phyloP scores from a whole-genome alignment of 2,888 invertebrate genomes.

The Coleophora flavipennella region DNA sequence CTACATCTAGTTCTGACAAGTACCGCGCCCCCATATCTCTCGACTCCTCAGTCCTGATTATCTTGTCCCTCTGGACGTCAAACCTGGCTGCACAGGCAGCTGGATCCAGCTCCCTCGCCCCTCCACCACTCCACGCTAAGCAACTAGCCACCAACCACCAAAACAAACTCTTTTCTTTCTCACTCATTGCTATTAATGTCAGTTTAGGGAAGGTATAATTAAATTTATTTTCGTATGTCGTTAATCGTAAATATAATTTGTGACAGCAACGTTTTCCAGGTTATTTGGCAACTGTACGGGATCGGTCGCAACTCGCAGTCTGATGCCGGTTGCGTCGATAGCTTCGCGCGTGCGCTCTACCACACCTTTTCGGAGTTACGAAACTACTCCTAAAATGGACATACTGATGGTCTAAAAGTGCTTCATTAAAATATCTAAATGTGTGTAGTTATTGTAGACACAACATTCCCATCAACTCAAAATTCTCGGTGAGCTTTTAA shows the following conservation, averaged over 20 bases:
- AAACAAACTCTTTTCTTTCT: neutral
- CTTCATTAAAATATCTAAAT: too few relatives aligned
- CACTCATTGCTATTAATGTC: too few relatives aligned
- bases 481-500: too few relatives aligned
- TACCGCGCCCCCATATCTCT: slow-evolving; percentile 90
- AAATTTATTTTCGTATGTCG: too few relatives aligned
- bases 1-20: slow-evolving; percentile 87
- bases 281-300: neutral
- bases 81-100: slow-evolving; percentile 83
- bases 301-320: slow-evolving; percentile 11
- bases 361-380: too few relatives aligned
- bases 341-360: slow-evolving; percentile 9
- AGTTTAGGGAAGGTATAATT: too few relatives aligned
- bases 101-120: slow-evolving; percentile 71
- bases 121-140: slow-evolving; percentile 26
- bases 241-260: neutral
- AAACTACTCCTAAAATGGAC: too few relatives aligned
- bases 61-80: slow-evolving; percentile 89
- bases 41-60: slow-evolving; percentile 92
- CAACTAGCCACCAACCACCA: slow-evolving; percentile 5
- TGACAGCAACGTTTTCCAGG: neutral
- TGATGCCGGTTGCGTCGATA: slow-evolving; percentile 2
- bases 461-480: too few relatives aligned
- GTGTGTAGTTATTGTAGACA: too few relatives aligned
- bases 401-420: too few relatives aligned